Evolutionary conservation across 1,140 invertebrate genomes (phyloP).

Genomic region (Eurosta solidaginis): DNA sequence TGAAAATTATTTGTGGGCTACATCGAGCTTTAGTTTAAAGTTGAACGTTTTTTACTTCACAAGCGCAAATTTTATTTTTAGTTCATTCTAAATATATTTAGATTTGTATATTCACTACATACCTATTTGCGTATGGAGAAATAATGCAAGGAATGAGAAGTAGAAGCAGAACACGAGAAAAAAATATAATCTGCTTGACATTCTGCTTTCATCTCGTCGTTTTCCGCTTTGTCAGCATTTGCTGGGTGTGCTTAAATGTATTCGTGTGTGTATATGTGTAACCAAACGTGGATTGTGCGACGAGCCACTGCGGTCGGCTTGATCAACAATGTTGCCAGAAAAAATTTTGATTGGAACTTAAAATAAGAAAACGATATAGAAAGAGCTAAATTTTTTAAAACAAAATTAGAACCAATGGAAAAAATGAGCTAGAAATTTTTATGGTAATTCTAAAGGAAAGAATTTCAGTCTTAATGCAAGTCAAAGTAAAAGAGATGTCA

Average conservation of each 20-base stretch:
- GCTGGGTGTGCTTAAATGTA: neutral
- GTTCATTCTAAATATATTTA: slow-evolving; percentile 3
- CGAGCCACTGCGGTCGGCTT: too few relatives aligned
- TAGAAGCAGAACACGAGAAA: neutral
- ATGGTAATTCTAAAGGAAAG: too few relatives aligned
- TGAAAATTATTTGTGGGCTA: neutral
- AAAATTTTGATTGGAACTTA: too few relatives aligned
- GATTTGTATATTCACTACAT: neutral
- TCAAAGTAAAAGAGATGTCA: too few relatives aligned
- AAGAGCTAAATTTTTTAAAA: too few relatives aligned
- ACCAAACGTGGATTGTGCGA: neutral
- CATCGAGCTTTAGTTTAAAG: too few relatives aligned
- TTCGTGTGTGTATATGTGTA: neutral
- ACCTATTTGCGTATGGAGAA: slow-evolving; percentile 8
- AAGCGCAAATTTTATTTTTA: neutral
- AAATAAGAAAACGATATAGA: too few relatives aligned
- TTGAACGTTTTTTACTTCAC: slow-evolving; percentile 9
- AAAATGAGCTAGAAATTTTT: too few relatives aligned
- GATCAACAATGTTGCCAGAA: too few relatives aligned
- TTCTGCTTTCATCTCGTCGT: slow-evolving; percentile 19
- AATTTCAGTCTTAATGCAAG: too few relatives aligned
- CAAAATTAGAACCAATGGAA: too few relatives aligned
- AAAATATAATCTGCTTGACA: slow-evolving; percentile 22
- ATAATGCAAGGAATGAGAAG: neutral
- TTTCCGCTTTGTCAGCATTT: slow-evolving; percentile 11